Base-by-base conservation (phyloP, 2,113 vertebrate species). In the Hippocampus comes region DNA sequence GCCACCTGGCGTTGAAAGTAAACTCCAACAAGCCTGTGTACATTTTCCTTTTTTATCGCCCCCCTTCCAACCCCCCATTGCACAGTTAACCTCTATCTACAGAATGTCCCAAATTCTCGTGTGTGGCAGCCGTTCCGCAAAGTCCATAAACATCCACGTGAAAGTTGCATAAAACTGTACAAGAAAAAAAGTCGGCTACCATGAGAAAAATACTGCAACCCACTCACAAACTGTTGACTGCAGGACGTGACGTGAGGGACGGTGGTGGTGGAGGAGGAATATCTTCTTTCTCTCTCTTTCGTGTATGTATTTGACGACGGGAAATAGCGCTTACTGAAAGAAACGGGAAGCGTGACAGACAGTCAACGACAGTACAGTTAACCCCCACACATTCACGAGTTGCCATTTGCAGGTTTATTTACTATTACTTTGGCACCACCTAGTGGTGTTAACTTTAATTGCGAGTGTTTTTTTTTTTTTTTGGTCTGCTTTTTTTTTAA, bases 81-180 rank as follows among this genome's bases (percentile, higher is more conserved):
- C 84, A 92, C 93, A 91, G 84, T 93, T 61, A 83, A 92, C 91
- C 91, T 94, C 91, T 94, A 91, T 92, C 91, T 94, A 94, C 90
- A 93, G 82, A 91, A 87, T 85, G 23, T 90, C 92, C 91, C 93
- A 87, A 93, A 93, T 89, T 91, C 27, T 61, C 59, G 49, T 66
- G 90, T 93, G 89, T 91, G 90, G 89, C 90, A 92, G 88, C 84
- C 91, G 90, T 92, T 92, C 59, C 59, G 1, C 18, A 93, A 89
- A 92, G 89, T 92, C 90, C 46, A 91, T 92, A 88, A 91, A 91
- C 90, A 93, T 89, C 91, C 91, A 94, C 90, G 92, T 86, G 77
- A 91, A 91, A 93, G 87, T 91, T 87, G 90, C 82, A 84, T 82
- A 92, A 92, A 84, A 92, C 91, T 93, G 88, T 84, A 91, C 85